phyloP scores from a whole-genome alignment of 2,888 invertebrate species.

The Leistus spinibarbis region DNA sequence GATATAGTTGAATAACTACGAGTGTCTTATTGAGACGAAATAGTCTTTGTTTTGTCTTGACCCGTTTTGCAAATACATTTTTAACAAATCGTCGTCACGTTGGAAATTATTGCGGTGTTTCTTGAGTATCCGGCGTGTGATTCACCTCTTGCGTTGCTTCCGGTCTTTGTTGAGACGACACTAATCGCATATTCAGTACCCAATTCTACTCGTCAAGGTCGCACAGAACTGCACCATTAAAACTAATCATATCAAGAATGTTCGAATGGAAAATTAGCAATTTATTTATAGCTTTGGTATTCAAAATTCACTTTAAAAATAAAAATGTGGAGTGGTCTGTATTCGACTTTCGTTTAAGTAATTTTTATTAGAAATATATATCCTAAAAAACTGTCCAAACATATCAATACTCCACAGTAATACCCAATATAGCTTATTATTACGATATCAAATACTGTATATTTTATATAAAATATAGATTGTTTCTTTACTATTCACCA shows the following conservation, averaged over 20 bases:
- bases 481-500: too few species aligned
- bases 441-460: too few species aligned
- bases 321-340: too few species aligned
- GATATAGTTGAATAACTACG: neutral
- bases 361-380: too few species aligned
- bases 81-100: conserved; percentile 5
- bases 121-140: conserved; percentile 23
- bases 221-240: neutral
- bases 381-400: too few species aligned
- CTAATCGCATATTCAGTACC: conserved; percentile 16
- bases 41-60: neutral
- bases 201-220: conserved; percentile 17
- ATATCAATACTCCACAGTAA: too few species aligned
- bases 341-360: too few species aligned
- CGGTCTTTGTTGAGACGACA: conserved; percentile 29
- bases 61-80: neutral
- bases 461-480: too few species aligned
- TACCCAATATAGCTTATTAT: too few species aligned
- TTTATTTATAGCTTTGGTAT: too few species aligned
- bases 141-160: conserved; percentile 20
- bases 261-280: neutral
- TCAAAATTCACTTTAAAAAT: too few species aligned
- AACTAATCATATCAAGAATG: neutral
- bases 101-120: conserved; percentile 32
- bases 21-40: neutral